Conservation (phyloP, 2,113 vertebrate genomes). For the Amphiprion ocellaris region DNA sequence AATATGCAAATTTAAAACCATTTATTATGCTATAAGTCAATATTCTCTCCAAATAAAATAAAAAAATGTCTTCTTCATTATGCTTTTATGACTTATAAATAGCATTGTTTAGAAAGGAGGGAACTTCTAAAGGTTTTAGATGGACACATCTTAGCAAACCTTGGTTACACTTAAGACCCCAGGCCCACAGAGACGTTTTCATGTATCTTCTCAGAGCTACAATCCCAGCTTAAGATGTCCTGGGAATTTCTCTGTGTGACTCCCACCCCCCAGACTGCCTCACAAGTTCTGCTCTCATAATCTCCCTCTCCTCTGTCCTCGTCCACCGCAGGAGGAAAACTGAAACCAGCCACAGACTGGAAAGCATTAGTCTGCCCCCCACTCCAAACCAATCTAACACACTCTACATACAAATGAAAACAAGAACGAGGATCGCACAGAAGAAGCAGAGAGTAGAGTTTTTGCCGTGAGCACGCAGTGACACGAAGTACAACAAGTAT, state of each 20-base stretch:
- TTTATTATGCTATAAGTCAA: too few relatives aligned
- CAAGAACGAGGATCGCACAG: conserved; percentile 33
- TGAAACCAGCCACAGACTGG: conserved; percentile 80
- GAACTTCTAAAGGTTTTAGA: background rate
- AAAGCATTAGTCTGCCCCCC: conserved; percentile 72
- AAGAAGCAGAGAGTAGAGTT: background rate
- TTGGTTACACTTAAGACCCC: background rate
- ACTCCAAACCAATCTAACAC: conserved; percentile 43
- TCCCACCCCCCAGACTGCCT: conserved; percentile 18
- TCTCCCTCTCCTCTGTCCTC: conserved; percentile 41
- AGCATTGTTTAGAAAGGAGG: too few relatives aligned
- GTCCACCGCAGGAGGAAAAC: conserved; percentile 74
- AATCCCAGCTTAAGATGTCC: conserved; percentile 44
- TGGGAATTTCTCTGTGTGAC: conserved; percentile 53
- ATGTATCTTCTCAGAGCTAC: conserved; percentile 30
- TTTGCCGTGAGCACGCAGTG: conserved; percentile 5
- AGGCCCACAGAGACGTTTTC: conserved; percentile 19
- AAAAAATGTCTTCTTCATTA: background rate
- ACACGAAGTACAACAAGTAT: conserved; percentile 40
- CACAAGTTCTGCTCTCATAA: conserved; percentile 35
- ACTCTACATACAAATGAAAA: conserved; percentile 54
- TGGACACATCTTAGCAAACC: background rate
- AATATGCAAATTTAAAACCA: too few relatives aligned
- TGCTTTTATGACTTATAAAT: background rate
- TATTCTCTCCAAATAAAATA: background rate